Evolutionary conservation across 2,888 invertebrate genomes (phyloP), one percentile per base, ranked within the genome.

Genomic region (Monochamus alternatus): DNA sequence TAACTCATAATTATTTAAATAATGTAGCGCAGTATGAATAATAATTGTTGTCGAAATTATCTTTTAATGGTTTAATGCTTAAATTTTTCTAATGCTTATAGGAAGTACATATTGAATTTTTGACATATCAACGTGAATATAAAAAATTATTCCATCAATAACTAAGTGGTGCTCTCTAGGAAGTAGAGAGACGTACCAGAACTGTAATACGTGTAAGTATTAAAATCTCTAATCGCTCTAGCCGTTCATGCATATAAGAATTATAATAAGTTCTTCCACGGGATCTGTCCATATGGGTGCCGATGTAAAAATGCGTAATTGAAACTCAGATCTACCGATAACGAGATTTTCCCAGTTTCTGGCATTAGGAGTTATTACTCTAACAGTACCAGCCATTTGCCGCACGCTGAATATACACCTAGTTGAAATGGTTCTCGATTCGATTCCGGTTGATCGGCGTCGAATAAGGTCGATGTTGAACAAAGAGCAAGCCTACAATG

Each of bases 381-480:
- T 64, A 64, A 64, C 64, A 43, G 64, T 64, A 64, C 12, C 64
- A 14, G 64, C 22, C n/a, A 44, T 64, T 64, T 64, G 22, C 43
- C 44, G 7, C 43, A 14, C n/a, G 55, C 14, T 22, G 55, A 22
- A 8, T 44, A 44, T 64, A 64, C 64, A 14, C 22, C 44, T 64
- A 64, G 64, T 64, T 43, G 5, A 22, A 64, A 64, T 44, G 64
- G 60, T 60, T 12, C 9, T 31, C 9, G 38, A 38, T 60, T 55
- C n/a, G 14, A 55, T 55, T 7, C 22, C 55, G 55, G 55, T 14
- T n/a, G 47, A 47, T 47, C 1, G 47, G 2, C 9, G 47, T 47
- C 12, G 47, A 47, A 47, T 47, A 47, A 47, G 47, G 47, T 47
- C 47, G 12, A 10, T 47, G 5, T 55, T n/a, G n/a, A 55, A 55